Base-by-base conservation (phyloP, 2,113 vertebrate species). In the Nipponia nippon region DNA sequence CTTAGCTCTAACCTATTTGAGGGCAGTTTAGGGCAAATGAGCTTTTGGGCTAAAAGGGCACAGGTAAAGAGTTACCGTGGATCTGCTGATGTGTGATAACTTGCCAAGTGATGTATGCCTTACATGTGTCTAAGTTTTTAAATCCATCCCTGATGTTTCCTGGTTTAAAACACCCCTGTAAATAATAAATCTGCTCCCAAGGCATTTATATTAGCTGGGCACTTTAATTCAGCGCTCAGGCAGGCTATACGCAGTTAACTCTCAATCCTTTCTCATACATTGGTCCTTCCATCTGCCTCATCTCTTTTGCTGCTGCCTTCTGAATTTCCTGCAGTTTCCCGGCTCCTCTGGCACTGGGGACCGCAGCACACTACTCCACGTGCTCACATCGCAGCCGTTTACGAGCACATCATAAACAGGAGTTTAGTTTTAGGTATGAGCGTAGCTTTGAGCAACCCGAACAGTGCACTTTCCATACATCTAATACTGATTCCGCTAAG, bases 311-410 rank as follows among this genome's bases (percentile, higher is more conserved):
- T 36, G 18, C 52, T 26, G 25, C 76, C 22, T 59, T 50, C 30
- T 26, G 40, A 61, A 20, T 75, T 67, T 18, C 25, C 73, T 56
- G 36, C 38, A 29, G 22, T 62, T 50, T 73, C 67, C 25, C 34
- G 1, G 1, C 27, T 61, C 21, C 36, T 46, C 11, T 34, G 70
- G 25, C 4, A 2, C 25, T 58, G n/a, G n/a, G 27, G 22, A 49
- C 29, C 2, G 3, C 59, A 36, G 63, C 32, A 9, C 17, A 3
- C 38, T 13, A 1, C 36, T 79, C 38, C 52, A 4, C 0, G 0
- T 34, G 47, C 27, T 96, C 86, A 26, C 49, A 11, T 53, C 20
- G 3, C 56, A 79, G 56, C 80, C 8, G 9, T 59, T 92, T 53
- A 76, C 3, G 22, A 89, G 77, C 36, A 58, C 36, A 29, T 72